Conservation (phyloP, 2,888 invertebrate genomes). For the Griposia aprilina region DNA sequence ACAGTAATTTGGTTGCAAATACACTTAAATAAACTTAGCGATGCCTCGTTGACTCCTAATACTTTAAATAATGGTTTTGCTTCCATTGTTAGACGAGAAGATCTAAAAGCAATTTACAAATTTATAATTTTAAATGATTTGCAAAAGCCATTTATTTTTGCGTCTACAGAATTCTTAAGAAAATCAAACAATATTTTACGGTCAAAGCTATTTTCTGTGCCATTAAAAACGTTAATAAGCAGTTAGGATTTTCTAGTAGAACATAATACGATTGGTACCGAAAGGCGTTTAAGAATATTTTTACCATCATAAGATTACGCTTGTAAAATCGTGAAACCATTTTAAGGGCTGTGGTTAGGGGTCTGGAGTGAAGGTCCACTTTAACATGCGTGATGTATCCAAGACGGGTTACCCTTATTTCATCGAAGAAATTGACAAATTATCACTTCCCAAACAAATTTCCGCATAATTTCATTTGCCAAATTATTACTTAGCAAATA, state of each 20-base stretch:
- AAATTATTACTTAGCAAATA: too few relatives aligned
- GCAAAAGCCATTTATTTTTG: slow-evolving; percentile 17
- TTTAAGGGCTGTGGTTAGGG: not conserved
- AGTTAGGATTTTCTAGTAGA: slow-evolving; percentile 2
- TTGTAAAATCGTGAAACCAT: not conserved
- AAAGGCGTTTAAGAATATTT: not conserved
- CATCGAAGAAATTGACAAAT: too few relatives aligned
- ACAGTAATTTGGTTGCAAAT: slow-evolving; percentile 51
- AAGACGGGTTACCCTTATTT: too few relatives aligned
- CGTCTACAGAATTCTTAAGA: not conserved
- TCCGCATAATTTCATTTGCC: too few relatives aligned
- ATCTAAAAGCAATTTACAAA: slow-evolving; percentile 49
- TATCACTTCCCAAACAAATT: too few relatives aligned
- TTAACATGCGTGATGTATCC: not conserved
- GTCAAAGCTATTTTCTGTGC: not conserved
- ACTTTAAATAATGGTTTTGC: slow-evolving; percentile 55
- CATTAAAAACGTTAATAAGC: slow-evolving; percentile 2
- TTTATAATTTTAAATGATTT: slow-evolving; percentile 33
- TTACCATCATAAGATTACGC: not conserved
- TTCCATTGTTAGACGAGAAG: slow-evolving; percentile 44
- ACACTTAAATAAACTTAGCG: slow-evolving; percentile 51
- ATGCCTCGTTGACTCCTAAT: slow-evolving; percentile 65
- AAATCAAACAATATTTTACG: not conserved
- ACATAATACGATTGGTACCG: not conserved
- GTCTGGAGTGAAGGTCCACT: not conserved